A percentile compares a stretch with the other conserved stretches of the same genome.
These are phyloP conservation scores for Porites rus DNA, from an alignment of 92 coral and sea anemone genomes.

Conservation along the genomic window DNA sequence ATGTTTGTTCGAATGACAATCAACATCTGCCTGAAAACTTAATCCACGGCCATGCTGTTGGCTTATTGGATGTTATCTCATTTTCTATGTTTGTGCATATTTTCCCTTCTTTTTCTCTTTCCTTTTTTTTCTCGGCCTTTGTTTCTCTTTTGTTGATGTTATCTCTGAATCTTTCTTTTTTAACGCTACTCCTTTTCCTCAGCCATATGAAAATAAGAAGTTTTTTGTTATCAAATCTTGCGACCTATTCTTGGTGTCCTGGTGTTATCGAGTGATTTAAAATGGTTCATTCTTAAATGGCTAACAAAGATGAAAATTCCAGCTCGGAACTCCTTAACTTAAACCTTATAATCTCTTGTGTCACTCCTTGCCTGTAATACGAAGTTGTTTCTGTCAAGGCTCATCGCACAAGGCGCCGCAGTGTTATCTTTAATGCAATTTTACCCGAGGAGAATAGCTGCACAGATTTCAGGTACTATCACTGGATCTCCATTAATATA, in stretches of 20 bases:
- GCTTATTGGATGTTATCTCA: too few relatives aligned
- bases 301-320: too few relatives aligned
- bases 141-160: background rate
- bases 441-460: conserved; percentile 25
- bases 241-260: too few relatives aligned
- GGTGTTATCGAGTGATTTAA: too few relatives aligned
- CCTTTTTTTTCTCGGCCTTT: background rate
- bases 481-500: background rate
- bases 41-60: too few relatives aligned
- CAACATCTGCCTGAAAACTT: too few relatives aligned
- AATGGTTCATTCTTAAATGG: too few relatives aligned
- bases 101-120: background rate
- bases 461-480: conserved; percentile 3
- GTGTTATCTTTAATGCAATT: conserved; percentile 21
- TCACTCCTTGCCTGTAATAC: conserved; percentile 7
- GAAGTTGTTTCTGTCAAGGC: conserved; percentile 36
- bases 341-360: background rate
- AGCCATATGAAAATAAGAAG: too few relatives aligned
- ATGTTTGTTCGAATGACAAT: too few relatives aligned
- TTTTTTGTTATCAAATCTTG: too few relatives aligned
- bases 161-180: background rate
- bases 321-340: background rate
- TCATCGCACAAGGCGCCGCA: conserved; percentile 13
- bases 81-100: background rate
- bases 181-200: background rate